Evolutionary conservation across 1,140 invertebrate species (phyloP), one percentile per base, ranked within the genome.

Genomic region (Ganaspis sp.): DNA sequence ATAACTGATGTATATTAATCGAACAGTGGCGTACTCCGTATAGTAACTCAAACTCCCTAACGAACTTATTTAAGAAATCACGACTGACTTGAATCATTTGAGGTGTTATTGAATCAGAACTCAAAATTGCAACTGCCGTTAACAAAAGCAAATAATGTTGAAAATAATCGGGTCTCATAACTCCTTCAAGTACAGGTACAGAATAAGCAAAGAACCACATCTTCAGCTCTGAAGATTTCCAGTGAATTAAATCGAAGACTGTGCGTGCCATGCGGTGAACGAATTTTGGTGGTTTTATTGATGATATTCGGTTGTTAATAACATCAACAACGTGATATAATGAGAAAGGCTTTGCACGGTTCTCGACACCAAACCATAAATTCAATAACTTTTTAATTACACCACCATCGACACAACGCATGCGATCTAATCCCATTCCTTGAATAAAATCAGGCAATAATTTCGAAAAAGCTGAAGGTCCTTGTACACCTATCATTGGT

Each of bases 221-320:
- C 40, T 77, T 80, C 45, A 80, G 80, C 49, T 85, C 82, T 1
- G 72, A 74, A 17, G 84, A 80, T 73, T 85, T 85, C 80, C 81
- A 83, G 49, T 75, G 78, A 12, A 69, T 64, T 3, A 75, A 37
- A 37, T 83, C 76, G 5, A 53, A 17, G n/a, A 85, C 11, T 1
- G 64, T 69, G 42, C 75, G 37, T 5, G 75, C 74, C 19, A 81
- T 76, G 71, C 83, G 72, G 9, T 69, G 71, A 5, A 80, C 53
- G 9, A 73, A 80, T 49, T 40, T 23, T 21, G 83, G 80, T 9
- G 78, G 76, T 58, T 72, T 54, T 15, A 75, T 40, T n/a, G 9
- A 2, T 11, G 72, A 26, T n/a, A 78, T 42, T 19, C 54, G 58
- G 64, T 77, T 69, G 72, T 80, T 72, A 19, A 81, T 69, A 29